These are phyloP conservation scores for Caenorhabditis auriculariae DNA, from an alignment of 2,888 invertebrate genomes.

Conservation along the genomic window DNA sequence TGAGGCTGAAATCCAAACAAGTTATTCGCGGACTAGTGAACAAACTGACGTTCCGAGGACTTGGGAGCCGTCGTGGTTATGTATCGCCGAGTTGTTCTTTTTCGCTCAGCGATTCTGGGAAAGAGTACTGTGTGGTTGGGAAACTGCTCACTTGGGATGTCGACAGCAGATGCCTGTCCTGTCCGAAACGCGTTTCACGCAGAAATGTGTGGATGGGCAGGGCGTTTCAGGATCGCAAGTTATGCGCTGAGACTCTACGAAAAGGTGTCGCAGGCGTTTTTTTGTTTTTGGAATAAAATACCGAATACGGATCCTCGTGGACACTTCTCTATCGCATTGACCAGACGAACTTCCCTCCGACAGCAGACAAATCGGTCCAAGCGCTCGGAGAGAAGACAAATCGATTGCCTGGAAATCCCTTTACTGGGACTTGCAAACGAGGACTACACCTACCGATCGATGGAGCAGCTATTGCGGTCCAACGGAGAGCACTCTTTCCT, in stretches of 20 bases:
- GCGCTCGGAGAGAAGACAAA: constrained; percentile 45
- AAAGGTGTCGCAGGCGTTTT: constrained; percentile 1
- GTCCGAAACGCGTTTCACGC: constrained; percentile 34
- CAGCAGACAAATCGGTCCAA: constrained; percentile 55
- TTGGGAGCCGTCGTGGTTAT: not conserved
- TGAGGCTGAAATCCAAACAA: no score
- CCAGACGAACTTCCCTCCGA: constrained; percentile 35
- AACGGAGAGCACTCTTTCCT: constrained; percentile 46
- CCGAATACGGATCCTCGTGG: constrained; percentile 22
- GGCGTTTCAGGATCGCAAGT: constrained; percentile 32
- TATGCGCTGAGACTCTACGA: constrained; percentile 11
- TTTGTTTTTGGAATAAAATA: constrained; percentile 4
- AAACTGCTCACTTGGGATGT: constrained; percentile 34
- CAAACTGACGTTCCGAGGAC: constrained; percentile 2
- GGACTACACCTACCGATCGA: constrained; percentile 14
- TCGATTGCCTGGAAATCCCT: constrained; percentile 20
- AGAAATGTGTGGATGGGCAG: constrained; percentile 35
- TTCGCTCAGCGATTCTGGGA: no score
- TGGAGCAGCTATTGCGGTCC: constrained; percentile 26
- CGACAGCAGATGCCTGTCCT: constrained; percentile 38
- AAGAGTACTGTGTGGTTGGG: no score
- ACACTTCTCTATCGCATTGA: constrained; percentile 24
- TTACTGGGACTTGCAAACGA: not conserved
- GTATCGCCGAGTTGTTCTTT: not conserved
- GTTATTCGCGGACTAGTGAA: no score